Conservation (phyloP, 2,888 invertebrate genomes). For the Timema podura region DNA sequence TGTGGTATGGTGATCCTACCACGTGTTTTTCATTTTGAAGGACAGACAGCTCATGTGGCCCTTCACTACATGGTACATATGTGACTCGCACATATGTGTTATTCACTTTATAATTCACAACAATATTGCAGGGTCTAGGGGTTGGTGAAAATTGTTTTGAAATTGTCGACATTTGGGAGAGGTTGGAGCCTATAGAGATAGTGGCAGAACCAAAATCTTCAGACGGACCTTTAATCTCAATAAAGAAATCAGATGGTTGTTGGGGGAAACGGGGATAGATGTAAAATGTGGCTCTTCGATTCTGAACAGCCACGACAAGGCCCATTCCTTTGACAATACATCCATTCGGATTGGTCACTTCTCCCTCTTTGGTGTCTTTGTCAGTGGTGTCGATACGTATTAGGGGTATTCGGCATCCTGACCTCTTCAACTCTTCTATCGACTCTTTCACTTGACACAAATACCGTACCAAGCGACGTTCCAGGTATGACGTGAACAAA, state of each 20-base stretch:
- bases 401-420: not conserved
- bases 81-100: slow-evolving; percentile 40
- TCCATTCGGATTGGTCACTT: not conserved
- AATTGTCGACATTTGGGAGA: not conserved
- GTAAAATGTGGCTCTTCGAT: slow-evolving; percentile 54
- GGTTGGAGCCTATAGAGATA: slow-evolving; percentile 5
- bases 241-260: slow-evolving; percentile 43
- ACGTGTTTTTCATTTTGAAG: slow-evolving; percentile 54
- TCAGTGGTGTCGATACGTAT: not conserved
- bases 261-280: slow-evolving; percentile 49
- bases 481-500: slow-evolving; percentile 51
- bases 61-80: slow-evolving; percentile 51
- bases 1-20: slow-evolving; percentile 56
- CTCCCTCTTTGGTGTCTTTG: not conserved
- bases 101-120: slow-evolving; percentile 18
- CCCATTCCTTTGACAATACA: slow-evolving; percentile 50
- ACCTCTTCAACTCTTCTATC: not conserved
- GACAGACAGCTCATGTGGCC: slow-evolving; percentile 55
- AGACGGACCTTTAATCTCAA: slow-evolving; percentile 47
- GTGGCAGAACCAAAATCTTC: slow-evolving; percentile 47
- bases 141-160: not conserved
- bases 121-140: slow-evolving; percentile 20
- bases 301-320: slow-evolving; percentile 54
- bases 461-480: slow-evolving; percentile 54
- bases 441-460: slow-evolving; percentile 36